Evolutionary conservation across 2,797 vertebrate genomes (phyloP).

Genomic region (Squalus acanthias): DNA sequence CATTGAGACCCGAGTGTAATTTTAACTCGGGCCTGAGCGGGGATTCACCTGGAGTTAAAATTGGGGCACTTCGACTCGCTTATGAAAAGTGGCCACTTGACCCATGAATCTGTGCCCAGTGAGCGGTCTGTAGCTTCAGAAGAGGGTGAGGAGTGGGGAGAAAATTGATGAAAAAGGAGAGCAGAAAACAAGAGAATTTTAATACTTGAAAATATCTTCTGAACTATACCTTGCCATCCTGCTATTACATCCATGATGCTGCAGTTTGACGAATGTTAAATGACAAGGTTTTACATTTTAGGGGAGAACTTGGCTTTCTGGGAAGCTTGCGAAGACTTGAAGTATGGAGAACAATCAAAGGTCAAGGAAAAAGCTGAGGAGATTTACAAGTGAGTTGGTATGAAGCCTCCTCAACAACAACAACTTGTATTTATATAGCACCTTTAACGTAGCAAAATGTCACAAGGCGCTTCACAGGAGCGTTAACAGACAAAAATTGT

Average conservation of each 20-base stretch:
- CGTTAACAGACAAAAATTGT: not conserved
- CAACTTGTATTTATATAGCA: not conserved
- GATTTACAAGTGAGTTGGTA: slow-evolving; percentile 81
- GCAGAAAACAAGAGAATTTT: not conserved
- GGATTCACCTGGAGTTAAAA: too few relatives aligned
- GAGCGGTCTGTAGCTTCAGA: too few relatives aligned
- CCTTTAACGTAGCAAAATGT: not conserved
- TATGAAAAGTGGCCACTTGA: too few relatives aligned
- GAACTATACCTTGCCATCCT: not conserved
- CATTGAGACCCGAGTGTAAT: too few relatives aligned
- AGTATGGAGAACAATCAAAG: slow-evolving; percentile 85
- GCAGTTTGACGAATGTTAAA: not conserved
- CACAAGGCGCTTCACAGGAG: not conserved
- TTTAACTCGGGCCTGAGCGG: too few relatives aligned
- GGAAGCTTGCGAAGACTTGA: slow-evolving; percentile 93
- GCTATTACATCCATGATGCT: too few relatives aligned
- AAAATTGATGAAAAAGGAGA: too few relatives aligned
- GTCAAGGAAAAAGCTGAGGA: slow-evolving; percentile 93
- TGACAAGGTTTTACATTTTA: slow-evolving; percentile 46
- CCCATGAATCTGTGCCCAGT: too few relatives aligned
- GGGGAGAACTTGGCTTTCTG: slow-evolving; percentile 96
- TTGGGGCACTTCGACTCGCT: too few relatives aligned
- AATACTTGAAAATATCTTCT: not conserved
- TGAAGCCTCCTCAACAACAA: not conserved
- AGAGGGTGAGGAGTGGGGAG: too few relatives aligned